These are phyloP conservation scores for Morbakka virulenta DNA, from an alignment of 30 jellyfish, hydroid and myxozoan genomes.

Conservation along the genomic window DNA sequence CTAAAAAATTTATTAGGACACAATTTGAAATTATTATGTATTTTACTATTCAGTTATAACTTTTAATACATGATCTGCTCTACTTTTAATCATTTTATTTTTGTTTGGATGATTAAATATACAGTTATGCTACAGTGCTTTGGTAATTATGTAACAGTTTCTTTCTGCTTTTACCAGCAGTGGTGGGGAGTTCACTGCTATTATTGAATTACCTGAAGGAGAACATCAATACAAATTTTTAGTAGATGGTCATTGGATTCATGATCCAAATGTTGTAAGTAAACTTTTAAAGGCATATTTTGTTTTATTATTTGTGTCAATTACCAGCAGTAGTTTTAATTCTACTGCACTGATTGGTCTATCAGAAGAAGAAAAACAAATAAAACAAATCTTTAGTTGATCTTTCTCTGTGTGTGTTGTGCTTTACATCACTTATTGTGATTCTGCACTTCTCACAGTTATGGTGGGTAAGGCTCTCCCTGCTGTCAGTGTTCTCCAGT, in stretches of 20 bases:
- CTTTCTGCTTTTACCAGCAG: slow-evolving; percentile 20
- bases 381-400: too few relatives aligned
- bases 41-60: too few relatives aligned
- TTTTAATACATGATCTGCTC: too few relatives aligned
- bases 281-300: neutral
- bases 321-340: neutral
- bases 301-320: neutral
- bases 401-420: too few relatives aligned
- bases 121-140: neutral
- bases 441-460: too few relatives aligned
- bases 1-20: too few relatives aligned
- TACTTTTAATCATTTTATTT: neutral
- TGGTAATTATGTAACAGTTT: neutral
- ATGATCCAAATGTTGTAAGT: slow-evolving; percentile 89
- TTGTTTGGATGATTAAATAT: neutral
- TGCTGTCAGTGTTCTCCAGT: too few relatives aligned
- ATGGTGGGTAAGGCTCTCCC: too few relatives aligned
- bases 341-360: neutral
- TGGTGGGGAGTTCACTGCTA: slow-evolving; percentile 92
- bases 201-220: slow-evolving; percentile 87
- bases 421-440: too few relatives aligned
- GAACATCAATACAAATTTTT: slow-evolving; percentile 78
- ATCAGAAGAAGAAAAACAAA: too few relatives aligned
- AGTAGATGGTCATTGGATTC: slow-evolving; percentile 96
- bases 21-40: too few relatives aligned